phyloP scores from a whole-genome alignment of 2,113 vertebrate genomes.

The Naja naja region DNA sequence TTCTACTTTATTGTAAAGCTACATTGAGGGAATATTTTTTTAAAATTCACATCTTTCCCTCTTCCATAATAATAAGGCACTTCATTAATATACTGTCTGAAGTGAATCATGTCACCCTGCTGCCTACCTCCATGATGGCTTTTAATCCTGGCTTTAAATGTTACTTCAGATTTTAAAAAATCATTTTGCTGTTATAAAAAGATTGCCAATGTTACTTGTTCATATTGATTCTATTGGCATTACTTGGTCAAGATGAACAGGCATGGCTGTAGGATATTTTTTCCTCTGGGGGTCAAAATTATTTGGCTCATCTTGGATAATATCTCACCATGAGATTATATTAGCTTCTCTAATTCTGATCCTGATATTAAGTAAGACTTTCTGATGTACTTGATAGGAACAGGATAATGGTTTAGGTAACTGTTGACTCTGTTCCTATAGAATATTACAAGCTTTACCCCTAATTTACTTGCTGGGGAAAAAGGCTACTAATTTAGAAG shows the following conservation, averaged over 20 bases:
- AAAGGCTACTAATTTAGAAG: not conserved
- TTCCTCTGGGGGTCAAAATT: not conserved
- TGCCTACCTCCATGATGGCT: not conserved
- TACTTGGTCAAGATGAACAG: not conserved
- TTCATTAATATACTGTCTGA: not conserved
- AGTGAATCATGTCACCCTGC: not conserved
- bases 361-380: not conserved
- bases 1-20: not conserved
- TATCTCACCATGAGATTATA: not conserved
- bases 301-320: not conserved
- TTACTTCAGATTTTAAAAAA: not conserved
- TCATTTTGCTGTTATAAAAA: not conserved
- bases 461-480: accelerated
- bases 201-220: not conserved
- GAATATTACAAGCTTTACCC: not conserved
- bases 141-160: not conserved
- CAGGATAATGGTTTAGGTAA: not conserved
- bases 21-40: not conserved
- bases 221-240: not conserved
- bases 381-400: not conserved
- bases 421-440: not conserved
- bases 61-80: accelerated
- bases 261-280: not conserved
- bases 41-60: not conserved
- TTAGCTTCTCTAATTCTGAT: not conserved